A percentile compares a stretch with the other conserved stretches of the same genome.
Conservation (phyloP, 2,888 invertebrate species). For the Ecliptopera silaceata region DNA sequence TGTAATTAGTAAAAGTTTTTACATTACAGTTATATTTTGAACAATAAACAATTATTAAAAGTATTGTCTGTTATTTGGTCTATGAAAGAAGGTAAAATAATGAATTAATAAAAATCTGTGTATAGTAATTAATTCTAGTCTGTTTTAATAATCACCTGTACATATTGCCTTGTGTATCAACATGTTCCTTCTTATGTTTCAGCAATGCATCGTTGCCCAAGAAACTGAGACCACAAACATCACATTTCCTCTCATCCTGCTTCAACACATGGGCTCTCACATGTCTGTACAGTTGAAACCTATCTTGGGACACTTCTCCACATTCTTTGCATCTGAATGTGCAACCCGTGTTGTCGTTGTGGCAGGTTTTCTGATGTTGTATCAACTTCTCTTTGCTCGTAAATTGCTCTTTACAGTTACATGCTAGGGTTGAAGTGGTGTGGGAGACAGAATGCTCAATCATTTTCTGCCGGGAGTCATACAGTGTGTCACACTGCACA, state of each 20-base stretch:
- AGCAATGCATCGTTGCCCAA: conserved; percentile 55
- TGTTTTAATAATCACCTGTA: conserved; percentile 52
- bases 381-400: conserved; percentile 53
- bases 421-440: conserved; percentile 44
- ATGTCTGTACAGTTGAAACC: conserved; percentile 66
- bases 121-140: too few relatives aligned
- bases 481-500: conserved; percentile 60
- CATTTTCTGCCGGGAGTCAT: conserved; percentile 71
- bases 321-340: conserved; percentile 72
- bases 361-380: conserved; percentile 62
- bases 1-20: too few relatives aligned
- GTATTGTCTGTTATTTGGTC: neutral
- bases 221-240: conserved; percentile 66
- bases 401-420: conserved; percentile 64
- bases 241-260: conserved; percentile 60
- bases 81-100: too few relatives aligned
- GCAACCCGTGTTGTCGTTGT: conserved; percentile 56
- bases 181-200: conserved; percentile 65
- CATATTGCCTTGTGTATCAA: conserved; percentile 45
- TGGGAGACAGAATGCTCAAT: conserved; percentile 62
- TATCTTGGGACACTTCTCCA: conserved; percentile 60
- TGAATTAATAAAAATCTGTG: too few relatives aligned
- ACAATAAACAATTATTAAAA: too few relatives aligned
- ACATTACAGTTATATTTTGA: too few relatives aligned
- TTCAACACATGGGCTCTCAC: conserved; percentile 65